Conservation (phyloP, 1,140 invertebrate species). For the Chionoecetes opilio region DNA sequence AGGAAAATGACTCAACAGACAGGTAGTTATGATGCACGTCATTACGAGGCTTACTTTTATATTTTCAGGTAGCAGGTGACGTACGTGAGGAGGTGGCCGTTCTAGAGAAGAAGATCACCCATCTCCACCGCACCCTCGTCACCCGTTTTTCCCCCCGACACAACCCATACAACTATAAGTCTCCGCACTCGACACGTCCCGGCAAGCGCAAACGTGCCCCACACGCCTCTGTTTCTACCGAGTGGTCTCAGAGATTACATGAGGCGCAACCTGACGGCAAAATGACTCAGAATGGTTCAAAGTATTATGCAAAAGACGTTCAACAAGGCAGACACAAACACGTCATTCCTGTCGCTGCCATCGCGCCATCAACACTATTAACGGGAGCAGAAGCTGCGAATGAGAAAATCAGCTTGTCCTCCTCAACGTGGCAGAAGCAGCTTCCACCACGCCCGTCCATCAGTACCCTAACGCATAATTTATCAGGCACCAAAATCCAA, state of each 20-base stretch:
- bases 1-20: background rate
- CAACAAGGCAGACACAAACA: background rate
- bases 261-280: background rate
- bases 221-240: background rate
- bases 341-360: slow-evolving; percentile 31
- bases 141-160: slow-evolving; percentile 67
- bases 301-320: background rate
- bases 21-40: background rate
- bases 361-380: slow-evolving; percentile 24
- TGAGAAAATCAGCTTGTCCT: background rate
- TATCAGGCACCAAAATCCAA: background rate
- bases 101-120: slow-evolving; percentile 57
- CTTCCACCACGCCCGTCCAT: background rate
- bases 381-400: background rate
- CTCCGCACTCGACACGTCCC: background rate
- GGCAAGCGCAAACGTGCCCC: background rate
- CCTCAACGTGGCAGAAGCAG: background rate
- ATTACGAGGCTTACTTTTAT: background rate
- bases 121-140: slow-evolving; percentile 65
- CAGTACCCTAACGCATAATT: background rate
- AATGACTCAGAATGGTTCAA: background rate
- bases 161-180: slow-evolving; percentile 59
- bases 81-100: slow-evolving; percentile 64
- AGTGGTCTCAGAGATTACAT: background rate
- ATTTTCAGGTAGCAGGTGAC: slow-evolving; percentile 64